Conservation (phyloP, 1,140 invertebrate genomes). For the Habropoda laboriosa region DNA sequence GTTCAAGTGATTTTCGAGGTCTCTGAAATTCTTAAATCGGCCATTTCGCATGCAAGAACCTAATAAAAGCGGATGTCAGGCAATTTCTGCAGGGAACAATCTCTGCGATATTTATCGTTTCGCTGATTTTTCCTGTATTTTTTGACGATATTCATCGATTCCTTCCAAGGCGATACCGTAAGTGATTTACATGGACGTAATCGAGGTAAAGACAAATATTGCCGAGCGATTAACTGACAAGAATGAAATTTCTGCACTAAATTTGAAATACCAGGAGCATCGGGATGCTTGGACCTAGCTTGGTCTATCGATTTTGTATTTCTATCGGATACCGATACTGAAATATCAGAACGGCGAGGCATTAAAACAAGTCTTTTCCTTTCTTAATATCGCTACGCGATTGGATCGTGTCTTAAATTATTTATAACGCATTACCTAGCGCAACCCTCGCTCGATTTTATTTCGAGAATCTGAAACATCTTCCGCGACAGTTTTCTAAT, state of each 20-base stretch:
- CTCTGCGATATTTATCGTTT: too few species aligned
- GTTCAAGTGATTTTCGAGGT: too few species aligned
- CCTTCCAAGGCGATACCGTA: neutral
- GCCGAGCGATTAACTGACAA: neutral
- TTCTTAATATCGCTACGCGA: neutral
- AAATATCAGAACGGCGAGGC: neutral
- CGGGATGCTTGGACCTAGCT: neutral
- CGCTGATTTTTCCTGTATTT: too few species aligned
- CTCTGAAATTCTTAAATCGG: too few species aligned
- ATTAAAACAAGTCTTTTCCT: neutral
- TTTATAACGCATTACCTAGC: neutral
- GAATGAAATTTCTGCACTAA: neutral
- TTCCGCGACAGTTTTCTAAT: too few species aligned
- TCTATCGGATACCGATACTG: slow-evolving; percentile 19
- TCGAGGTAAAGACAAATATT: neutral
- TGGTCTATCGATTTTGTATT: slow-evolving; percentile 4
- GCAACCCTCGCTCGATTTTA: neutral
- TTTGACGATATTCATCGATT: neutral
- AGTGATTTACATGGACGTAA: neutral
- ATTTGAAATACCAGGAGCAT: neutral
- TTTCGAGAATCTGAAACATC: neutral
- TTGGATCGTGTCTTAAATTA: neutral
- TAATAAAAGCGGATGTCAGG: too few species aligned
- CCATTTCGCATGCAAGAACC: too few species aligned
- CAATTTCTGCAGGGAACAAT: too few species aligned